Base-by-base conservation (phyloP, 1,140 invertebrate genomes). In the Heterodera carotae region DNA sequence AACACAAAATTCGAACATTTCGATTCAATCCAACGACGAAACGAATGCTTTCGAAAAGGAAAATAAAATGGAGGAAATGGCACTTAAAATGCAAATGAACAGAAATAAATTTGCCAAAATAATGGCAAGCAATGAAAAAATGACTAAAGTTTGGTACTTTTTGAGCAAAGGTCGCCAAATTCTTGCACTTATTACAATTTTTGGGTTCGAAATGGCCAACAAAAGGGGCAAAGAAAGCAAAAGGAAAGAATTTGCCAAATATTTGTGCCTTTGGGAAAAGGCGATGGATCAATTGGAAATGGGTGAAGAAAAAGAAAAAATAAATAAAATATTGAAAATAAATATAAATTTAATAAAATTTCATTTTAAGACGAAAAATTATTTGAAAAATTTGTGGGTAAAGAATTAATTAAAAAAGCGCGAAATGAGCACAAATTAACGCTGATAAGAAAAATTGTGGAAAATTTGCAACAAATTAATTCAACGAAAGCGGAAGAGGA, bases 261-360 rank as follows among this genome's bases (percentile, higher is more conserved):
- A 56, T 56, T 56, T 56, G n/a, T n/a, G n/a, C n/a, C n/a, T n/a
- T n/a, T n/a, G n/a, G n/a, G n/a, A n/a, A n/a, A n/a, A n/a, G n/a
- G n/a, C n/a, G n/a, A n/a, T n/a, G n/a, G n/a, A n/a, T n/a, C n/a
- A 56, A 56, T 56, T 56, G 48, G 48, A 56, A 56, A 22, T 56
- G 15, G 48, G 48, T 56, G 48, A 22, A 18, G 5, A 56, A 15
- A 1, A 22, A 18, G 48, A 18, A 18, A 10, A 4, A 39, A 43
- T 43, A 12, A 43, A 6, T 43, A 10, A 43, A 56, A 56, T 56
- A 56, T 5, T 56, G 48, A 5, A 18, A 56, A 4, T 18, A 56
- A 56, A 18, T 2, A 5, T 56, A 5, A 56, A 22, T 3, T 18
- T 22, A 53, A 22, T 22, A 18, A 53, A 15, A 18, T 53, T n/a